Conservation (phyloP, 2,797 vertebrate genomes). For the Darevskia mixta region DNA sequence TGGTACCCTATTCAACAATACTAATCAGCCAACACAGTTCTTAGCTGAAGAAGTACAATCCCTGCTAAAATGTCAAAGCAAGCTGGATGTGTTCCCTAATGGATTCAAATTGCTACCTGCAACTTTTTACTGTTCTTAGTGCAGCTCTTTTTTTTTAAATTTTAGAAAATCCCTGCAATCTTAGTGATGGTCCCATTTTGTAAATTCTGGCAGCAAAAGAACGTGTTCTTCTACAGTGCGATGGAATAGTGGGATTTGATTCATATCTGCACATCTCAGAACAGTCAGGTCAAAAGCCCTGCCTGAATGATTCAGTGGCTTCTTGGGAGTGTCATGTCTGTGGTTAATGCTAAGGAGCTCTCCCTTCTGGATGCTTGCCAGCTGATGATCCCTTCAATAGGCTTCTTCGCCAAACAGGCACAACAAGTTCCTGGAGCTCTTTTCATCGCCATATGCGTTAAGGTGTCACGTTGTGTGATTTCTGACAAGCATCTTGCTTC, state of each 20-base stretch:
- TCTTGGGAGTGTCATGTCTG: not conserved
- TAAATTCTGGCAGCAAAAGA: conserved; percentile 43
- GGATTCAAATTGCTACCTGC: not conserved
- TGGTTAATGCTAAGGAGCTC: not conserved
- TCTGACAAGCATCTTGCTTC: not conserved
- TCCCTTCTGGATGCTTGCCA: not conserved
- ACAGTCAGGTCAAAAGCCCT: not conserved
- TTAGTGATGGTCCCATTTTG: not conserved
- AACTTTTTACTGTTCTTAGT: not conserved
- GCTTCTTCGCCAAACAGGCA: not conserved
- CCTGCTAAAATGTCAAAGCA: not conserved
- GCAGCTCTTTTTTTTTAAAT: not conserved
- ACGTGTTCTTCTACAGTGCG: not conserved
- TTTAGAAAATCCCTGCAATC: not conserved
- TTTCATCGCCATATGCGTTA: not conserved
- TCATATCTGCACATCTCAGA: not conserved
- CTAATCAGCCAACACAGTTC: not conserved
- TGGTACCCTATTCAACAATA: not conserved
- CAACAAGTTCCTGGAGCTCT: not conserved
- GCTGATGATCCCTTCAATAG: not conserved
- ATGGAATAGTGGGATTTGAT: not conserved
- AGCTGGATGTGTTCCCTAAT: not conserved
- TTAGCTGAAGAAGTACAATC: not conserved
- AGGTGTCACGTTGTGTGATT: not conserved
- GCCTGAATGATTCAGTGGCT: not conserved